phyloP scores from a whole-genome alignment of 2,888 invertebrate species.

The Microdon myrmicae region DNA sequence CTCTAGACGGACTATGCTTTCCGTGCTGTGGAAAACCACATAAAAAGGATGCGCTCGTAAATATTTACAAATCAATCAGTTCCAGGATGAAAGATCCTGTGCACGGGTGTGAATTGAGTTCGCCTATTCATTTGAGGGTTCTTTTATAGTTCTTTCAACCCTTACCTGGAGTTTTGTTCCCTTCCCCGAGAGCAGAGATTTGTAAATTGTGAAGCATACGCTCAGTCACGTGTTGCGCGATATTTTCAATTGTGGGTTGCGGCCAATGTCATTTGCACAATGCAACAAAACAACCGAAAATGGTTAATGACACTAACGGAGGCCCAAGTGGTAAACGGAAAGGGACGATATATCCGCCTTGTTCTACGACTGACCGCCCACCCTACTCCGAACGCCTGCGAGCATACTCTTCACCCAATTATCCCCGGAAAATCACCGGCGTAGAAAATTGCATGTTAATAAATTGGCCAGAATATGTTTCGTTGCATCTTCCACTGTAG shows the following conservation, averaged over 20 bases:
- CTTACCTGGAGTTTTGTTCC: conserved; percentile 25
- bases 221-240: conserved; percentile 54
- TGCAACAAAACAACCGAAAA: conserved; percentile 30
- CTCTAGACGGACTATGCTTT: too few species aligned
- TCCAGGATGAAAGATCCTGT: conserved; percentile 35
- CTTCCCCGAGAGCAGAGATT: conserved; percentile 30
- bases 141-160: conserved; percentile 14
- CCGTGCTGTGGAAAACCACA: too few species aligned
- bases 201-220: conserved; percentile 44
- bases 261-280: conserved; percentile 54
- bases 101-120: conserved; percentile 11
- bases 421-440: conserved; percentile 54
- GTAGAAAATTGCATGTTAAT: conserved; percentile 57
- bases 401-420: conserved; percentile 33
- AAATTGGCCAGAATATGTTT: conserved; percentile 55
- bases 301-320: conserved; percentile 37
- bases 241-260: conserved; percentile 55
- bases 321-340: conserved; percentile 21
- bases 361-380: neutral
- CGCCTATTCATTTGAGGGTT: conserved; percentile 29
- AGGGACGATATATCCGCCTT: conserved; percentile 20
- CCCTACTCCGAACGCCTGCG: neutral
- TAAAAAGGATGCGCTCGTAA: conserved; percentile 54
- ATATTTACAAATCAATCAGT: conserved; percentile 55
- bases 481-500: conserved; percentile 18